A percentile compares a stretch with the other conserved stretches of the same genome.
Conservation (phyloP, 2,888 invertebrate species). For the Rugalucina vietnamica region DNA sequence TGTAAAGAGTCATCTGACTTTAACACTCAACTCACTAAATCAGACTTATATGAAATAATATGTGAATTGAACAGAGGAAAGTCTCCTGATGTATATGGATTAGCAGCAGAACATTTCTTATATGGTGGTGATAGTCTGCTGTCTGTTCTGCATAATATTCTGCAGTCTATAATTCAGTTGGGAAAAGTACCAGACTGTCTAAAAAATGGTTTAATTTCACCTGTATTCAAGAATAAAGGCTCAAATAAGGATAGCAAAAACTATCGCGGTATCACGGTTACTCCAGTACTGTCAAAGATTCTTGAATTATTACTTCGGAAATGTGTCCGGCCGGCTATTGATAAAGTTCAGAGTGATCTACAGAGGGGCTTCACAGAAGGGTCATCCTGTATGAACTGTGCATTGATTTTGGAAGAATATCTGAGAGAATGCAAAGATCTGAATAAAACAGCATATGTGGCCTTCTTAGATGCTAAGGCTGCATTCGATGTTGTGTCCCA, state of each 20-base stretch:
- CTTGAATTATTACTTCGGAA: constrained; percentile 19
- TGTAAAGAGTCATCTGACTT: not conserved
- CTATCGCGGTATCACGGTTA: constrained; percentile 32
- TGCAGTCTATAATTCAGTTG: not conserved
- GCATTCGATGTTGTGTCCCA: not conserved
- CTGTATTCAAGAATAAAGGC: constrained; percentile 18
- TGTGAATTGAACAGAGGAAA: not conserved
- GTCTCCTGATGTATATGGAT: not conserved
- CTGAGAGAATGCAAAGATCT: constrained; percentile 2
- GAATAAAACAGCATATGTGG: not conserved
- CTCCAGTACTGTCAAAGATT: constrained; percentile 18
- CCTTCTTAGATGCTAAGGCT: not conserved
- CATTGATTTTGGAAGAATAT: constrained; percentile 4
- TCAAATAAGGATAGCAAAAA: not conserved
- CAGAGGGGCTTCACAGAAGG: constrained; percentile 13
- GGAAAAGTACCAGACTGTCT: not conserved
- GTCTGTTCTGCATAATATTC: not conserved
- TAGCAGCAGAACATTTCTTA: not conserved
- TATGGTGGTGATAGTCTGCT: not conserved
- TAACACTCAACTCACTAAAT: not conserved
- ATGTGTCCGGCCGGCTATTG: not conserved
- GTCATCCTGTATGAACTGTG: constrained; percentile 17
- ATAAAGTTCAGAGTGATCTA: not conserved
- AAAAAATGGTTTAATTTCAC: not conserved
- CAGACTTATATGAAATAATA: not conserved